These are phyloP conservation scores for Napeogenes sylphis DNA, from an alignment of 2,888 invertebrate genomes.

Conservation along the genomic window DNA sequence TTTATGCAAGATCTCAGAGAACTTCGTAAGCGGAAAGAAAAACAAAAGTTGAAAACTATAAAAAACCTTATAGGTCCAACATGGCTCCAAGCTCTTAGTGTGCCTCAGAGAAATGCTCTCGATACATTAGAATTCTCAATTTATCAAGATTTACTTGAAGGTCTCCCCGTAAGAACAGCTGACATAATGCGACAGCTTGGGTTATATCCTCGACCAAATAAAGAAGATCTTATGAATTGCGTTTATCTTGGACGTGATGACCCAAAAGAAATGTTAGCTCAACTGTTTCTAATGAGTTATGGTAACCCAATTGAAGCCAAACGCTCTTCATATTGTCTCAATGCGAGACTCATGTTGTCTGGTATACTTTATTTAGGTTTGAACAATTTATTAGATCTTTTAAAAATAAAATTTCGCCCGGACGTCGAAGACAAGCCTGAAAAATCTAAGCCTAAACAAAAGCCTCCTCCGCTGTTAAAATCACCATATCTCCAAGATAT, in stretches of 20 bases:
- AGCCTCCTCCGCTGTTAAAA: slow-evolving; percentile 37
- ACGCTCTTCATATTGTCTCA: slow-evolving; percentile 48
- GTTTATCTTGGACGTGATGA: slow-evolving; percentile 52
- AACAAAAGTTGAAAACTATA: slow-evolving; percentile 38
- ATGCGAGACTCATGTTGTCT: slow-evolving; percentile 59
- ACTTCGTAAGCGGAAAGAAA: slow-evolving; percentile 44
- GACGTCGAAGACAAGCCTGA: slow-evolving; percentile 34
- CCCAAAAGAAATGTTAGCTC: slow-evolving; percentile 60
- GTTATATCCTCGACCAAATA: slow-evolving; percentile 49
- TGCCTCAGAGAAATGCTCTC: slow-evolving; percentile 52
- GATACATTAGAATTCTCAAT: slow-evolving; percentile 50
- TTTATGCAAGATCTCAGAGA: slow-evolving; percentile 64
- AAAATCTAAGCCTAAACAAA: slow-evolving; percentile 41
- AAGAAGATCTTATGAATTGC: slow-evolving; percentile 54
- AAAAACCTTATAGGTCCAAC: slow-evolving; percentile 50
- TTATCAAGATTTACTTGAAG: slow-evolving; percentile 63
- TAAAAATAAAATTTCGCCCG: slow-evolving; percentile 51
- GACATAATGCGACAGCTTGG: slow-evolving; percentile 51
- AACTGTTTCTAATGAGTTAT: slow-evolving; percentile 50
- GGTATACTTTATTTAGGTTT: slow-evolving; percentile 60
- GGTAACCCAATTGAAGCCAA: slow-evolving; percentile 55
- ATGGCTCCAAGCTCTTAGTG: slow-evolving; percentile 68
- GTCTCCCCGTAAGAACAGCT: slow-evolving; percentile 48
- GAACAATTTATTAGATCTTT: slow-evolving; percentile 46
- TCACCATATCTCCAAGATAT: slow-evolving; percentile 63